Evolutionary conservation across 1,140 invertebrate genomes (phyloP).

Genomic region (Thalassaphorura encarpata): DNA sequence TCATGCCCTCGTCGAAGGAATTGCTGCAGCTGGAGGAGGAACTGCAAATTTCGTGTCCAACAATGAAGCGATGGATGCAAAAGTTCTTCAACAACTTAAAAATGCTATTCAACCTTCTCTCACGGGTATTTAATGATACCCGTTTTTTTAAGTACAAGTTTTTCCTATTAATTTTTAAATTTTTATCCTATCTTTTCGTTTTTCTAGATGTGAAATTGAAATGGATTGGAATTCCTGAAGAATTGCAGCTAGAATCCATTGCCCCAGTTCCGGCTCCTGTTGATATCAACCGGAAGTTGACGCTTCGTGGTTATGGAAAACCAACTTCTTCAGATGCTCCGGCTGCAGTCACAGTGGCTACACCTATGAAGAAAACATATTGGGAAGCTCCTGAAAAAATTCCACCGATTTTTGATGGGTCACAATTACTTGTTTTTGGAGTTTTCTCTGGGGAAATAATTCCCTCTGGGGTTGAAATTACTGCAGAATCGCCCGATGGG

Average conservation of each 20-base stretch:
- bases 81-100: constrained; percentile 36
- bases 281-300: constrained; percentile 17
- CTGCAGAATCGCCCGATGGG: constrained; percentile 28
- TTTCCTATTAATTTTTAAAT: no score
- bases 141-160: no score
- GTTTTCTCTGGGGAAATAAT: constrained; percentile 10
- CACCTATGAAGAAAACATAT: no score
- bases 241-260: no score
- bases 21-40: constrained; percentile 36
- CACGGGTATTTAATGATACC: constrained; percentile 34
- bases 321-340: constrained; percentile 7
- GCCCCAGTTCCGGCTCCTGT: background rate
- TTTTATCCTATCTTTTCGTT: no score
- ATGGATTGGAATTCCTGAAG: constrained; percentile 13
- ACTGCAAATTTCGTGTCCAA: constrained; percentile 36
- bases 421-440: constrained; percentile 24
- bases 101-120: constrained; percentile 37
- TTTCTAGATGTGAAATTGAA: constrained; percentile 6
- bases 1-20: constrained; percentile 35
- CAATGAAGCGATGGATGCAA: constrained; percentile 36
- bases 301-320: constrained; percentile 23
- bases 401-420: constrained; percentile 30
- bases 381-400: constrained; percentile 23
- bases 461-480: constrained; percentile 17
- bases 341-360: background rate